A percentile compares a stretch with the other conserved stretches of the same genome.
These are phyloP conservation scores for Archilochus colubris DNA, from an alignment of 2,113 vertebrate genomes.

Conservation along the genomic window DNA sequence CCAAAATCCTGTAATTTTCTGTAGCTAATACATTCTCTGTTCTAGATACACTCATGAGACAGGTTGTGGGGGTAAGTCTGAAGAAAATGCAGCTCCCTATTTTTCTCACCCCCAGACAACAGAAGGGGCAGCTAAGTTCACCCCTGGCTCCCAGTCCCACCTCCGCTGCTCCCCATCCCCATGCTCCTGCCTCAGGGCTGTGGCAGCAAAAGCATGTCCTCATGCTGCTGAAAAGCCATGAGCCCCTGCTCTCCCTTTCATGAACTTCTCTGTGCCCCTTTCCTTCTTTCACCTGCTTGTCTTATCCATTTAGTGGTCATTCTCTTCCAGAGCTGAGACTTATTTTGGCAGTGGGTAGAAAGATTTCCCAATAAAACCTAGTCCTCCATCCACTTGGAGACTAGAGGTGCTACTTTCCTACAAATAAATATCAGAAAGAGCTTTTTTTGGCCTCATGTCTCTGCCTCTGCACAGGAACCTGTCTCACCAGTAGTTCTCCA, in stretches of 20 bases:
- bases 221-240: background rate
- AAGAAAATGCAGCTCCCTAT: background rate
- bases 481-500: background rate
- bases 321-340: background rate
- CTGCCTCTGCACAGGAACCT: conserved; percentile 24
- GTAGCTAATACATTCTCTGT: background rate
- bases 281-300: background rate
- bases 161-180: background rate
- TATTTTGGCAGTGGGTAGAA: background rate
- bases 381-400: background rate
- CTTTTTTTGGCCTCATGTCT: background rate
- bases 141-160: background rate
- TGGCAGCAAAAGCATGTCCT: background rate
- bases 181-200: background rate
- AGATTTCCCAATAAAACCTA: background rate
- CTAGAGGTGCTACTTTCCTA: background rate
- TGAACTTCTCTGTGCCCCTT: background rate
- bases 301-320: background rate
- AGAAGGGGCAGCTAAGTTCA: background rate
- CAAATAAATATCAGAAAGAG: conserved; percentile 12
- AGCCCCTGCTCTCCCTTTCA: no score
- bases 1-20: background rate
- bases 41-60: background rate
- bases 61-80: background rate
- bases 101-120: background rate